Evolutionary conservation across 92 coral and sea anemone genomes (phyloP).

Genomic region (Paramuricea clavata): DNA sequence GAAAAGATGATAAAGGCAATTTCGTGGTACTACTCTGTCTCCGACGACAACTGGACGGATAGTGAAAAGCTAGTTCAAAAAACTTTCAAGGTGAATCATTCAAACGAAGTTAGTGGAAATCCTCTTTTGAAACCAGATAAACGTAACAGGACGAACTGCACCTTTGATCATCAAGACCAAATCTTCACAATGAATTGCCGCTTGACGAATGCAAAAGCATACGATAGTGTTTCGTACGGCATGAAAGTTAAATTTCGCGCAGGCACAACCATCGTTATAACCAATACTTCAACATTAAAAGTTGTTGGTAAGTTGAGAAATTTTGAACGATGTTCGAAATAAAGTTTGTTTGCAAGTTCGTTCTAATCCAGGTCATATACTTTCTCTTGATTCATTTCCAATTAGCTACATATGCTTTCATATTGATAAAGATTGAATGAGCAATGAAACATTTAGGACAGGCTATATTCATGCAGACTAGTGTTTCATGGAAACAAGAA

Average conservation of each 20-base stretch:
- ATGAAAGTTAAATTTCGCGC: background rate
- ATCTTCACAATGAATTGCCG: conserved; percentile 15
- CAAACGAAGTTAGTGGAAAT: background rate
- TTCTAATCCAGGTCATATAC: too few relatives aligned
- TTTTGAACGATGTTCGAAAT: too few relatives aligned
- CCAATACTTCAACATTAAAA: conserved; percentile 1
- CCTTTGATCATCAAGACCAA: background rate
- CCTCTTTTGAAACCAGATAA: background rate
- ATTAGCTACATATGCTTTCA: too few relatives aligned
- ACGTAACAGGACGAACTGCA: conserved; percentile 4
- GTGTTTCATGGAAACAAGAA: too few relatives aligned
- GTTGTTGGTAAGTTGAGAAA: conserved; percentile 19
- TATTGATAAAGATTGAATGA: too few relatives aligned
- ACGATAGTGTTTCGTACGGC: conserved; percentile 28
- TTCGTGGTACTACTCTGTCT: background rate
- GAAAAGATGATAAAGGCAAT: conserved; percentile 21
- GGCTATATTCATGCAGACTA: too few relatives aligned
- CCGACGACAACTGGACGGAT: background rate
- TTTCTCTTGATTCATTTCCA: too few relatives aligned
- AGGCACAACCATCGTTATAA: background rate
- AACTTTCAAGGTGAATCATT: background rate
- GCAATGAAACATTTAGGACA: too few relatives aligned
- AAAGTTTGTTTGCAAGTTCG: too few relatives aligned
- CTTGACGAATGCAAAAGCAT: background rate
- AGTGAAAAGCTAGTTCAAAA: background rate